These are phyloP conservation scores for Enteromius argenteus DNA, from an alignment of 2,797 vertebrate genomes.

Conservation along the genomic window DNA sequence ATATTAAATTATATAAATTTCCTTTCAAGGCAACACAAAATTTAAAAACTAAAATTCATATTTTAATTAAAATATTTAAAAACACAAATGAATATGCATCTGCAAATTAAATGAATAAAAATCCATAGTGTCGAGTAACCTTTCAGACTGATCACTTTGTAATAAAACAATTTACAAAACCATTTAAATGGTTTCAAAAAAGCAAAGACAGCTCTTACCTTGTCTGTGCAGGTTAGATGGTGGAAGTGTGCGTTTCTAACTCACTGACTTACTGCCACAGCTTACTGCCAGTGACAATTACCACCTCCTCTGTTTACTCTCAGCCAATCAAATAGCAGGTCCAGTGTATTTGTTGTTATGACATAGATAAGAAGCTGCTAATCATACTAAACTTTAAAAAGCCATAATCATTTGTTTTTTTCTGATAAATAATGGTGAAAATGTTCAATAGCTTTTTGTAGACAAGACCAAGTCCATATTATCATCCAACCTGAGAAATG, in stretches of 20 bases:
- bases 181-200: not conserved
- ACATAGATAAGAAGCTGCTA: not conserved
- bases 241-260: slow-evolving; percentile 52
- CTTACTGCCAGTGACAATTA: slow-evolving; percentile 76
- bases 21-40: not conserved
- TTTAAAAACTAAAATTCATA: not conserved
- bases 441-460: not conserved
- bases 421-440: not conserved
- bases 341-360: slow-evolving; percentile 12
- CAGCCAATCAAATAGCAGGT: slow-evolving; percentile 68
- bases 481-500: not conserved
- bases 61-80: not conserved
- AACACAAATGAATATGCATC: not conserved
- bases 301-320: slow-evolving; percentile 64
- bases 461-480: not conserved
- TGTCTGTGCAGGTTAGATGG: slow-evolving; percentile 35
- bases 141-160: not conserved
- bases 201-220: slow-evolving; percentile 49
- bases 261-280: slow-evolving; percentile 64
- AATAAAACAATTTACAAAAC: slow-evolving; percentile 4
- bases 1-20: not conserved
- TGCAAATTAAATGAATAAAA: not conserved
- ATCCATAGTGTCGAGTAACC: no score
- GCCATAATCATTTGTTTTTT: not conserved
- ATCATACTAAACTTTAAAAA: slow-evolving; percentile 1